phyloP scores from a whole-genome alignment of 2,888 invertebrate genomes.

The Ophion slaviceki region DNA sequence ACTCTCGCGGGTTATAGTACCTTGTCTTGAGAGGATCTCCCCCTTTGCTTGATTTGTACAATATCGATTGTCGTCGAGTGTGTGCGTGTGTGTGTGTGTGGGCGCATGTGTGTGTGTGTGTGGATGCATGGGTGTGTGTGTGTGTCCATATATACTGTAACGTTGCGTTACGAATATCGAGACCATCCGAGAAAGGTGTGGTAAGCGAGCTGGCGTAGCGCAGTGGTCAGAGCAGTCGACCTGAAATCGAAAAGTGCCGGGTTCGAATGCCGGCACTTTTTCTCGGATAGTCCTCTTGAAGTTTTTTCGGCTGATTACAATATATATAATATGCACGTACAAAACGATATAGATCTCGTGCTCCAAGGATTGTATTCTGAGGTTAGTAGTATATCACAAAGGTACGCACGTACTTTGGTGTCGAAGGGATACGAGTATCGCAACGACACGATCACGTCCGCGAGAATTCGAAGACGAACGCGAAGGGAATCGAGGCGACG shows the following conservation, averaged over 20 bases:
- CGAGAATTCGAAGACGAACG: slow-evolving; percentile 50
- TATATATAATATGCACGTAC: neutral
- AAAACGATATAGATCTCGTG: slow-evolving; percentile 1
- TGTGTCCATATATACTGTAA: no score
- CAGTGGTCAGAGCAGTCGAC: no score
- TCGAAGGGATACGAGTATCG: slow-evolving; percentile 14
- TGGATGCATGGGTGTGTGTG: no score
- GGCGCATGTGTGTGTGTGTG: no score
- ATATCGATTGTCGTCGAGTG: slow-evolving; percentile 46
- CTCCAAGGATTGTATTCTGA: neutral
- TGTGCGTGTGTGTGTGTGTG: no score
- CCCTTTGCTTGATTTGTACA: slow-evolving; percentile 39
- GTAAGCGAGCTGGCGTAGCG: no score
- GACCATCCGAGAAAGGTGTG: no score
- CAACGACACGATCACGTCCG: slow-evolving; percentile 53
- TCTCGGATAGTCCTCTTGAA: no score
- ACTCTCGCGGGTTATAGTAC: slow-evolving; percentile 29
- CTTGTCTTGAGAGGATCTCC: slow-evolving; percentile 48
- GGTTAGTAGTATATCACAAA: slow-evolving; percentile 3
- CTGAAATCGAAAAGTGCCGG: no score
- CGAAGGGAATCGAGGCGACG: slow-evolving; percentile 44
- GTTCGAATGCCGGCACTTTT: no score
- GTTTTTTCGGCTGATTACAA: no score
- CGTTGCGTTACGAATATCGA: no score
- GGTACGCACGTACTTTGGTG: neutral